phyloP scores from a whole-genome alignment of 2,888 invertebrate genomes.

The Acutogordius australiensis region DNA sequence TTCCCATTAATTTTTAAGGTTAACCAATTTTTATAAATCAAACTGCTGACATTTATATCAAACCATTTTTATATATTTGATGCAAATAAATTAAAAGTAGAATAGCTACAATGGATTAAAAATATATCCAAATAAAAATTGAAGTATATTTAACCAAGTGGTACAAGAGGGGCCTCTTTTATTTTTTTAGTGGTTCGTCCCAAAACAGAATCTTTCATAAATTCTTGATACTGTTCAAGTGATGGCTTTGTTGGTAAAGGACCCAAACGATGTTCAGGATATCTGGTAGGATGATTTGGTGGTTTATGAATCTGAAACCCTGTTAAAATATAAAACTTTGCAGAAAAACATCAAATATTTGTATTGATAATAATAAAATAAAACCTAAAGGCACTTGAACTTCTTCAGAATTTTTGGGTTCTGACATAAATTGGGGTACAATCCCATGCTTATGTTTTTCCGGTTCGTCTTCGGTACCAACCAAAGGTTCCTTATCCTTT shows the following conservation, averaged over 20 bases:
- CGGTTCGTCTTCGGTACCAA: background rate
- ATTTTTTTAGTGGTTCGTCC: background rate
- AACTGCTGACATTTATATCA: too few relatives aligned
- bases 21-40: too few relatives aligned
- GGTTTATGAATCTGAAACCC: background rate
- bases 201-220: background rate
- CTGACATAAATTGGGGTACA: background rate
- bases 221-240: background rate
- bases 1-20: too few relatives aligned
- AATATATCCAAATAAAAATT: too few relatives aligned
- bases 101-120: too few relatives aligned
- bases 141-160: background rate
- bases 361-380: too few relatives aligned
- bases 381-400: background rate
- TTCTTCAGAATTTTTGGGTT: background rate
- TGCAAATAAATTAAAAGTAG: too few relatives aligned
- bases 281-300: background rate
- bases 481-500: background rate
- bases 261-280: background rate
- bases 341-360: too few relatives aligned
- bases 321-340: too few relatives aligned
- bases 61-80: too few relatives aligned
- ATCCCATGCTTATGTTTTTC: background rate
- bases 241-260: background rate
- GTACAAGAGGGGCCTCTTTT: background rate